phyloP scores from a whole-genome alignment of 2,113 vertebrate genomes.

The Gasterosteus nipponicus region DNA sequence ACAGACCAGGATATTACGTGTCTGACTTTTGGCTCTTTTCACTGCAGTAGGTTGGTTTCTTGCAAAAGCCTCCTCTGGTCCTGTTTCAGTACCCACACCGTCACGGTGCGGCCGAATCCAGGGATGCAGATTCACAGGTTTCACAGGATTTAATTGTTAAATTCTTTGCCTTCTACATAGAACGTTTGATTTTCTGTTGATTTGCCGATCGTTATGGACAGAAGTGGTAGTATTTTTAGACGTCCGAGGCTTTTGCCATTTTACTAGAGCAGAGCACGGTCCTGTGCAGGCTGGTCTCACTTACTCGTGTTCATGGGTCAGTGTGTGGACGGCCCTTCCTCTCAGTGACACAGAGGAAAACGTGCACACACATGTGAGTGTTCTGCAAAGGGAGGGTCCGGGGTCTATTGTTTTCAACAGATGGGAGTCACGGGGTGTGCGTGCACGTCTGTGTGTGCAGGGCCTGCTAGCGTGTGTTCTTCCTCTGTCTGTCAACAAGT shows the following conservation, averaged over 20 bases:
- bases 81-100: background rate
- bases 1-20: conserved; percentile 60
- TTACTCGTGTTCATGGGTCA: conserved; percentile 28
- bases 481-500: conserved; percentile 68
- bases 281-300: background rate
- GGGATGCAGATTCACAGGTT: background rate
- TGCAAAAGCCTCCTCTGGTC: too few relatives aligned
- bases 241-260: background rate
- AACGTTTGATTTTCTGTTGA: background rate
- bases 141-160: too few relatives aligned
- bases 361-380: conserved; percentile 74
- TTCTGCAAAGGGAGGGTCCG: conserved; percentile 56
- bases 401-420: conserved; percentile 76
- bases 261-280: background rate
- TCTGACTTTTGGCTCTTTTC: conserved; percentile 37
- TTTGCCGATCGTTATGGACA: background rate
- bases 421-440: conserved; percentile 63
- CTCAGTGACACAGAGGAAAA: conserved; percentile 61
- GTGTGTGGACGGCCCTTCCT: conserved; percentile 51
- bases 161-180: too few relatives aligned
- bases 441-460: conserved; percentile 33
- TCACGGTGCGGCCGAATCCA: background rate
- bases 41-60: background rate
- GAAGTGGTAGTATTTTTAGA: background rate
- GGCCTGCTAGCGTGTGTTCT: conserved; percentile 52